These are phyloP conservation scores for Pseudopipra pipra DNA, from an alignment of 2,113 vertebrate species.

Conservation along the genomic window DNA sequence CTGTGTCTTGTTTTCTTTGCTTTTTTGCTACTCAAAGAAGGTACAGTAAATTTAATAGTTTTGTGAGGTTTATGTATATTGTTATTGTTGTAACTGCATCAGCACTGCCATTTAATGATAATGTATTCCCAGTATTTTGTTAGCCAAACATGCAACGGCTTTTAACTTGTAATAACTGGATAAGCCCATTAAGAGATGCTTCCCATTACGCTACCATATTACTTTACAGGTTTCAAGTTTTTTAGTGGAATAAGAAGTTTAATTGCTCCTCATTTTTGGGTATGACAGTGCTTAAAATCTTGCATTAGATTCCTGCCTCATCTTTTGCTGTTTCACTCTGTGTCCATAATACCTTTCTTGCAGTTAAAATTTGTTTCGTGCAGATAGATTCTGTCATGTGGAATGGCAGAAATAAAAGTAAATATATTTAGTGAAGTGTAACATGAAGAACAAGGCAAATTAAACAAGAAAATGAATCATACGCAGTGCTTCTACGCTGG, in stretches of 20 bases:
- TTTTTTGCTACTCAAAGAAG: slow-evolving; percentile 1
- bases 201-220: slow-evolving; percentile 5
- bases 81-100: not conserved
- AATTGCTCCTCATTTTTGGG: not conserved
- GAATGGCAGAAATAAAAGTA: slow-evolving; percentile 42
- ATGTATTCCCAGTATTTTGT: slow-evolving; percentile 13
- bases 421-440: slow-evolving; percentile 48
- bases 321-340: not conserved
- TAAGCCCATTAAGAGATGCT: not conserved
- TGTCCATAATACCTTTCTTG: not conserved
- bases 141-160: slow-evolving; percentile 3
- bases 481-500: not conserved
- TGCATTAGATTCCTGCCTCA: slow-evolving; percentile 6
- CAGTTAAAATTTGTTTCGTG: not conserved
- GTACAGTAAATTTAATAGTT: slow-evolving; percentile 1
- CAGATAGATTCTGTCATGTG: not conserved
- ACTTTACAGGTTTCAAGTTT: slow-evolving; percentile 11
- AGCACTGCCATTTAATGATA: not conserved
- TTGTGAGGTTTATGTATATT: not conserved
- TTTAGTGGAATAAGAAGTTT: slow-evolving; percentile 14
- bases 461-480: slow-evolving; percentile 28
- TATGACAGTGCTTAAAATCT: not conserved
- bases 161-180: slow-evolving; percentile 30
- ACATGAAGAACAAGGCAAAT: slow-evolving; percentile 46
- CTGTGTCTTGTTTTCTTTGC: not conserved